Evolutionary conservation across 1,140 invertebrate species (phyloP).

Genomic region (Pseudomyrmex pallidus): DNA sequence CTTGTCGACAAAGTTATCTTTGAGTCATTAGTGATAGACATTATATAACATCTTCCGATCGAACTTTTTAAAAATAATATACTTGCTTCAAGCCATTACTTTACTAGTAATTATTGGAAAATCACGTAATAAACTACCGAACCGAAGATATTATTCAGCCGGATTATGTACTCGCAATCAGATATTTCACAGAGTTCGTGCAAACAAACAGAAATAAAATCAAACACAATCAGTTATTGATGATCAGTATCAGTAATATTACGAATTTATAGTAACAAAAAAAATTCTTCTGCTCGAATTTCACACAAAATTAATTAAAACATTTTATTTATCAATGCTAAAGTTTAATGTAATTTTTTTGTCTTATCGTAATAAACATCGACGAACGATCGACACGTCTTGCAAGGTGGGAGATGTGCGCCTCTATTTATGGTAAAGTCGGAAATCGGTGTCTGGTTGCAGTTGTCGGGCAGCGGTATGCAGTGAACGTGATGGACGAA

Average conservation of each 20-base stretch:
- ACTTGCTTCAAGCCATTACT: neutral
- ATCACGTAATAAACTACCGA: slow-evolving; percentile 9
- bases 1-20: neutral
- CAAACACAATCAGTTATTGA: neutral
- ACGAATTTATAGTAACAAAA: too few relatives aligned
- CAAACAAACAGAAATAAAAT: neutral
- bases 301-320: neutral
- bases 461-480: slow-evolving; percentile 96
- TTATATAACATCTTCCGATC: neutral
- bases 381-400: slow-evolving; percentile 39
- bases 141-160: neutral
- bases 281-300: too few relatives aligned
- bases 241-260: neutral
- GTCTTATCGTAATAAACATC: slow-evolving; percentile 39
- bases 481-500: slow-evolving; percentile 95
- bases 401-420: slow-evolving; percentile 63
- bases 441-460: slow-evolving; percentile 86
- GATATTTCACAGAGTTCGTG: neutral
- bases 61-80: neutral
- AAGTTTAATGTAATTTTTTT: neutral
- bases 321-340: neutral
- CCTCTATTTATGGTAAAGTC: slow-evolving; percentile 70
- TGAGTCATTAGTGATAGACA: neutral
- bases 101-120: neutral
- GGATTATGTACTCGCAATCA: neutral